Base-by-base conservation (phyloP, 2,888 invertebrate genomes). In the Cryptocephalus moraei region DNA sequence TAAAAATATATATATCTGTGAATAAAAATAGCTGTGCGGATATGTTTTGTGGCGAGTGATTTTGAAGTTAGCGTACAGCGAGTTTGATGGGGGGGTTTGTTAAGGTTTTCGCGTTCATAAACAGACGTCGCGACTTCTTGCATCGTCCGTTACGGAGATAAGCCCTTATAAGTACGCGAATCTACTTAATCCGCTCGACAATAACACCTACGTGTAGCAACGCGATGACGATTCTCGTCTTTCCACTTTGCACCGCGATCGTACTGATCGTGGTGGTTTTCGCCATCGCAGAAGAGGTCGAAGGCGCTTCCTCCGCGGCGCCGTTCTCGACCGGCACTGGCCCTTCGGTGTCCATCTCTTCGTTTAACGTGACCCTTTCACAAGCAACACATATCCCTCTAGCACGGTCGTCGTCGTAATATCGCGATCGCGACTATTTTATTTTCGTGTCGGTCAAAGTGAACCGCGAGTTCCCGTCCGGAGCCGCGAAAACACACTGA, bases 171-270 rank as follows among this genome's bases (percentile, higher is more conserved):
- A 22, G 22, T 22, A 22, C 22, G 22, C 6, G n/a, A 22, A 22
- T 22, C 22, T 22, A 22, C 3, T 22, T 22, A 22, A 22, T 22
- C 22, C 22, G 6, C 22, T 22, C 22, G 22, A 36, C 8, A 42
- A 44, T 41, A 41, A 50, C 39, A 69, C 82, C 73, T 82, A 91
- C 91, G 81, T 89, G 86, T 58, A 92, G 76, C 54, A 92, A 76
- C 53, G 91, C 91, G 62, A 93, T 86, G 63, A 92, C 88, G 64
- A 92, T 82, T 68, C 87, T 81, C 41, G 91, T 86, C 60, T 81
- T 80, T 55, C 90, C 91, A 65, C 90, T 88, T 68, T 89, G 88
- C 52, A 93, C 86, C 42, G 91, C 91, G 58, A 92, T 90, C 48
- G 92, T 91, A 70, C 90, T 90, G 63, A 92, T 85, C 58, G 91